Evolutionary conservation across 2,113 vertebrate species (phyloP), one percentile per base, ranked within the genome.

Genomic region (Ovis canadensis): DNA sequence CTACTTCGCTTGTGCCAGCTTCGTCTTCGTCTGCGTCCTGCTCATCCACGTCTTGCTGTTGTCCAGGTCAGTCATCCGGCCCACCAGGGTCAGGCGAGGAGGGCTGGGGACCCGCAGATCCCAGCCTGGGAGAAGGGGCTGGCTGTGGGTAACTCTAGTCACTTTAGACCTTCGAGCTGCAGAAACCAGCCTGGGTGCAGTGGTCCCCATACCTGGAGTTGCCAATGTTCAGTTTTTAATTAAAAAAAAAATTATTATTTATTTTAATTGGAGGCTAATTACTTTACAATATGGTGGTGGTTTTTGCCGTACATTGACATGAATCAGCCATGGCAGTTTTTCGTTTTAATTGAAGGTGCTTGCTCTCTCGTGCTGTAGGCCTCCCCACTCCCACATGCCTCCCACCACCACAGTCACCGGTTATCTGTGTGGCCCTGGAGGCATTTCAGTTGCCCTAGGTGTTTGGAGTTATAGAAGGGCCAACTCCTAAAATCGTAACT

Each of bases 11-110:
- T 99, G 99, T 81, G 99, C 99, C 93, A 93, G 99, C 82, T 98
- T 99, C 50, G 99, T 99, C 97, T 99, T 99, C 97, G 9, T 99
- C 95, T 99, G 99, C 95, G 99, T 99, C 98, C 99, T 99, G 98
- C 87, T 99, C 62, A 97, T 99, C 97, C 99, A 99, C 82, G 98
- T 99, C 98, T 98, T 99, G 36, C 98, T 99, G 91, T 99, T 99
- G 97, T 98, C 98, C 88, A 96, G 98, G 99, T 99, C 97, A 98
- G 99, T 98, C 0, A 88, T 5, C 12, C 1, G 3, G 40, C 27
- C 55, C 23, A 0, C 29, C 8, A 71, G 81, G 60, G 45, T 43
- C 48, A 36, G 83, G 6, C 16, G 2, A 3, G 40, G 74, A 59
- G 48, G 77, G 88, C 11, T 5, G 29, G 81, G 40, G 83, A 7